These are phyloP conservation scores for Tupiocoris notatus DNA, from an alignment of 2,888 invertebrate genomes.

Conservation along the genomic window DNA sequence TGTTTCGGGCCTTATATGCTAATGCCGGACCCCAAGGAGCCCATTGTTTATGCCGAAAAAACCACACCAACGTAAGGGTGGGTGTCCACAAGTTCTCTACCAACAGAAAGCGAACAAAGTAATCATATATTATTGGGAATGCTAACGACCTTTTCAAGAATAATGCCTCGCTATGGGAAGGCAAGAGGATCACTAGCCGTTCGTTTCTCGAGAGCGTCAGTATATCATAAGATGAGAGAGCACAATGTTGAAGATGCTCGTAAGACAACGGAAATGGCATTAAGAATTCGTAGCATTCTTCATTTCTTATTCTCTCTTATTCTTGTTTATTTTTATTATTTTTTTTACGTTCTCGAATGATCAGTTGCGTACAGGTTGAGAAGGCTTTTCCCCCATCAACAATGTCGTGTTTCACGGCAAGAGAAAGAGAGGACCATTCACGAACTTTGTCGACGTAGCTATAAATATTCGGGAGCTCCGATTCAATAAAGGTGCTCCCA, in stretches of 20 bases:
- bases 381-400: constrained; percentile 5
- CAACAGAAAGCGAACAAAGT: constrained; percentile 26
- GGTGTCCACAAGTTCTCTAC: not conserved
- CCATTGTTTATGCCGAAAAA: constrained; percentile 33
- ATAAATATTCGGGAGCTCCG: constrained; percentile 22
- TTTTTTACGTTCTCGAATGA: constrained; percentile 3
- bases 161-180: constrained; percentile 18
- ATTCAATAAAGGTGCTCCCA: constrained; percentile 18
- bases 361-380: constrained; percentile 4
- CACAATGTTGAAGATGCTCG: not conserved
- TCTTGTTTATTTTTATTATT: not conserved
- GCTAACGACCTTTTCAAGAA: constrained; percentile 38
- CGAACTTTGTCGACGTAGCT: constrained; percentile 11
- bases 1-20: constrained; percentile 41
- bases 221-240: constrained; percentile 29
- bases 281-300: constrained; percentile 12
- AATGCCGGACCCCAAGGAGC: constrained; percentile 5
- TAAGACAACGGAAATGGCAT: constrained; percentile 29
- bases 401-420: not conserved
- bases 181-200: not conserved
- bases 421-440: not conserved
- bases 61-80: not conserved
- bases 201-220: not conserved
- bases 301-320: not conserved
- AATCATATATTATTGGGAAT: constrained; percentile 40